Conservation (phyloP, 2,113 vertebrate genomes). For the Ploceus nigricollis region DNA sequence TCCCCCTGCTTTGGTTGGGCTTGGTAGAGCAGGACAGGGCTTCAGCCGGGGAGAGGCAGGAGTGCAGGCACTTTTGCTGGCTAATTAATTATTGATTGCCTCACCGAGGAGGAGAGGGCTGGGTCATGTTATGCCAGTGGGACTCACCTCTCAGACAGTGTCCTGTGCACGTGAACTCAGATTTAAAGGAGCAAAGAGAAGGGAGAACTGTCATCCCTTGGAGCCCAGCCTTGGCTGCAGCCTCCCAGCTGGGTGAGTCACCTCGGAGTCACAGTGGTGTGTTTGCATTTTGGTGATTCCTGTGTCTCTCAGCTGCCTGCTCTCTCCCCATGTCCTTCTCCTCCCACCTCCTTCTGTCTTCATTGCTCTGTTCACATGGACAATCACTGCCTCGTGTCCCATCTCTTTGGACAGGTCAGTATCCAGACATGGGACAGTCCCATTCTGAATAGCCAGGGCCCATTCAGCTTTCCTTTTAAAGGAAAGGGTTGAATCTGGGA, state of each 20-base stretch:
- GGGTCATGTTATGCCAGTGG: background rate
- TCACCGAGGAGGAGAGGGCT: background rate
- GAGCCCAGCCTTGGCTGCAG: background rate
- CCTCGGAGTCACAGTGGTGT: fast-evolving
- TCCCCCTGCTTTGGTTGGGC: background rate
- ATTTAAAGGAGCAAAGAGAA: background rate
- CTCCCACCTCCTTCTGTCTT: background rate
- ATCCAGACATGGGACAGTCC: background rate
- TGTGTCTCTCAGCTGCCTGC: background rate
- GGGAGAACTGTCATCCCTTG: background rate
- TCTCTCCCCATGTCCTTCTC: fast-evolving
- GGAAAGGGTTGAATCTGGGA: background rate
- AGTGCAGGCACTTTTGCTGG: background rate
- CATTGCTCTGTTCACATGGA: background rate
- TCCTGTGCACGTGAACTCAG: background rate
- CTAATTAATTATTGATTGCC: background rate
- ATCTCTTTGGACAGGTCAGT: background rate
- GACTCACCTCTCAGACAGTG: background rate
- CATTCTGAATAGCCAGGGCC: background rate
- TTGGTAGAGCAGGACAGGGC: background rate
- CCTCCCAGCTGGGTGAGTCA: background rate
- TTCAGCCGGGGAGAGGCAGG: background rate
- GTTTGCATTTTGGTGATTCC: background rate
- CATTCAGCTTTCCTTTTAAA: background rate
- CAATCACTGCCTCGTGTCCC: background rate